Evolutionary conservation across 2,113 vertebrate genomes (phyloP).

Genomic region (Meles meles): DNA sequence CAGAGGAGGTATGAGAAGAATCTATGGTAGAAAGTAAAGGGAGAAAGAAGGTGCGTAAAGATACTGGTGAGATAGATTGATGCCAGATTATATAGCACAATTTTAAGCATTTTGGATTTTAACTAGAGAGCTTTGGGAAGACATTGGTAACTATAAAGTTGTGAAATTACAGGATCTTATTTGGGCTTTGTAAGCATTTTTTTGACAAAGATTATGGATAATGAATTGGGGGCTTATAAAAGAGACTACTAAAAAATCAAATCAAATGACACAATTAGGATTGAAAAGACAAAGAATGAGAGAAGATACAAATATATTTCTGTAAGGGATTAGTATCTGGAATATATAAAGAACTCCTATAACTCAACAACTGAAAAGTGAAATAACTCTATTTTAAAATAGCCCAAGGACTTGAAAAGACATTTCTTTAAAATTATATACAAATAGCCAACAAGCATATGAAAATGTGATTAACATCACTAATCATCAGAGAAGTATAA

Average conservation of each 20-base stretch:
- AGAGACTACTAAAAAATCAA: not conserved
- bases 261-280: not conserved
- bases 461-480: not conserved
- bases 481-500: not conserved
- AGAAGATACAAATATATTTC: not conserved
- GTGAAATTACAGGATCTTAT: not conserved
- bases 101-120: not conserved
- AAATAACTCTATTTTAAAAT: not conserved
- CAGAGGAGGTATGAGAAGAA: not conserved
- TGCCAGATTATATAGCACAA: accelerated
- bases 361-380: not conserved
- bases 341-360: not conserved
- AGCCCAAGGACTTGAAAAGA: not conserved
- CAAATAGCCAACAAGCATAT: not conserved
- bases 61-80: not conserved
- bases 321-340: not conserved
- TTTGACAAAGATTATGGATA: not conserved
- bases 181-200: not conserved
- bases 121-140: not conserved
- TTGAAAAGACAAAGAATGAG: not conserved
- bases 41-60: not conserved
- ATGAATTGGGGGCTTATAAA: not conserved
- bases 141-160: not conserved
- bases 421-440: not conserved
- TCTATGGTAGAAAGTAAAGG: not conserved